phyloP scores from a whole-genome alignment of 2,797 vertebrate genomes.

The Karalla daura region DNA sequence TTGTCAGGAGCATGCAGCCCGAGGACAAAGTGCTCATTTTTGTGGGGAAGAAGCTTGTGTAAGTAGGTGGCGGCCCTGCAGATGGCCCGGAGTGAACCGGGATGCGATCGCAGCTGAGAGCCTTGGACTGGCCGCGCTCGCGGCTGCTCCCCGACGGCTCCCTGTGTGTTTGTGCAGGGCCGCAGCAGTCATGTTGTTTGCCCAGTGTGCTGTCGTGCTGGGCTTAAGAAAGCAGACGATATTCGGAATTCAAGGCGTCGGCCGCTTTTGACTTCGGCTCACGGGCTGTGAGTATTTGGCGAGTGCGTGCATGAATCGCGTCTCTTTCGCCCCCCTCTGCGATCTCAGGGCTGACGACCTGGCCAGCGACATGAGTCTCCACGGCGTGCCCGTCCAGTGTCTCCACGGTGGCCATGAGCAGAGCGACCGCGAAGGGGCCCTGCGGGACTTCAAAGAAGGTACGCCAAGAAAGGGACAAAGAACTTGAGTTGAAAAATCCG shows the following conservation, averaged over 20 bases:
- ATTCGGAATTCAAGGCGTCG: too few relatives aligned
- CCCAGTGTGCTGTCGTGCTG: too few relatives aligned
- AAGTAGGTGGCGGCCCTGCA: constrained; percentile 63
- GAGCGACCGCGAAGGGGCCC: constrained; percentile 92
- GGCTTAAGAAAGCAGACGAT: too few relatives aligned
- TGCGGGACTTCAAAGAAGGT: constrained; percentile 94
- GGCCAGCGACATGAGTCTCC: constrained; percentile 92
- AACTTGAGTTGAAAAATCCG: neutral
- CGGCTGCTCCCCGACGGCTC: neutral
- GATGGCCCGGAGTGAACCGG: neutral
- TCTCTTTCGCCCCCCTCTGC: too few relatives aligned
- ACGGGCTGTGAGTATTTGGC: too few relatives aligned
- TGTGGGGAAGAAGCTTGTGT: constrained; percentile 93
- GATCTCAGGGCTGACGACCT: constrained; percentile 90
- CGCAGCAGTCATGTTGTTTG: too few relatives aligned
- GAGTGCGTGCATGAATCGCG: too few relatives aligned
- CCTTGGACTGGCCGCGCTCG: fast-evolving
- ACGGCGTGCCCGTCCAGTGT: constrained; percentile 90
- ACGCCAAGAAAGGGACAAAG: constrained; percentile 14
- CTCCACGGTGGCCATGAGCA: constrained; percentile 95
- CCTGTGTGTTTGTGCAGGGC: neutral
- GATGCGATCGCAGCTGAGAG: too few relatives aligned
- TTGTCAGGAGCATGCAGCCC: constrained; percentile 89
- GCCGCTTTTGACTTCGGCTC: too few relatives aligned
- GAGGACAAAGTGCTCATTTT: constrained; percentile 94